These are phyloP conservation scores for Acronicta alni DNA, from an alignment of 2,888 invertebrate genomes.

Conservation along the genomic window DNA sequence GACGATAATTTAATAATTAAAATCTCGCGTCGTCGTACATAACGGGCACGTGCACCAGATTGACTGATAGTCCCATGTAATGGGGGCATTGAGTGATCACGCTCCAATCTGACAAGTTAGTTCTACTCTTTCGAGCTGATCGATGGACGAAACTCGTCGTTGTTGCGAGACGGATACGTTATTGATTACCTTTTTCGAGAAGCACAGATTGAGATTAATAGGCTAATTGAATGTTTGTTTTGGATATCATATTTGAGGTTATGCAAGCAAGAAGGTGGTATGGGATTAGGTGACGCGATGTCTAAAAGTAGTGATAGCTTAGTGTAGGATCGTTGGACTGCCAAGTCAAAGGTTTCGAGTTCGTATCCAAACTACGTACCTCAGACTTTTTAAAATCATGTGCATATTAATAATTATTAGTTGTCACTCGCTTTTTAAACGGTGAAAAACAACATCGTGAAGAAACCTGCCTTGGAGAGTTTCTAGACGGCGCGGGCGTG, in stretches of 20 bases:
- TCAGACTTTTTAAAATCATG: too few species aligned
- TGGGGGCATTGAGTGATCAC: conserved; percentile 86
- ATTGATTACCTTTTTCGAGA: conserved; percentile 74
- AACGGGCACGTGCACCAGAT: conserved; percentile 62
- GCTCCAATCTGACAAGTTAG: conserved; percentile 88
- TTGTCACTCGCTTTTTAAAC: too few species aligned
- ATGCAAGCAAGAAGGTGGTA: neutral
- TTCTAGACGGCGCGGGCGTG: too few species aligned
- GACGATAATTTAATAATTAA: neutral
- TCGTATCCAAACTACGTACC: too few species aligned
- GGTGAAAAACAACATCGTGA: too few species aligned
- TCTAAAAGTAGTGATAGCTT: too few species aligned
- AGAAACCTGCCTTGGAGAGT: too few species aligned
- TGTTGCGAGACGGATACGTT: conserved; percentile 63
- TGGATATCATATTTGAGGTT: conserved; percentile 1
- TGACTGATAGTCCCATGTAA: conserved; percentile 85
- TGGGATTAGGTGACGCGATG: too few species aligned
- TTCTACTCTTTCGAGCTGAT: conserved; percentile 79
- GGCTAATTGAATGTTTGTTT: conserved; percentile 32
- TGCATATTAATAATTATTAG: too few species aligned
- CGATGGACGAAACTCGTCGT: conserved; percentile 72
- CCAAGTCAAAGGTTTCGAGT: too few species aligned
- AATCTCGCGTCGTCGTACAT: conserved; percentile 53
- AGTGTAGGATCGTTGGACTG: too few species aligned
- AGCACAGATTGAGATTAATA: conserved; percentile 53